phyloP scores from a whole-genome alignment of 2,797 vertebrate genomes.

The Xenopus petersii region DNA sequence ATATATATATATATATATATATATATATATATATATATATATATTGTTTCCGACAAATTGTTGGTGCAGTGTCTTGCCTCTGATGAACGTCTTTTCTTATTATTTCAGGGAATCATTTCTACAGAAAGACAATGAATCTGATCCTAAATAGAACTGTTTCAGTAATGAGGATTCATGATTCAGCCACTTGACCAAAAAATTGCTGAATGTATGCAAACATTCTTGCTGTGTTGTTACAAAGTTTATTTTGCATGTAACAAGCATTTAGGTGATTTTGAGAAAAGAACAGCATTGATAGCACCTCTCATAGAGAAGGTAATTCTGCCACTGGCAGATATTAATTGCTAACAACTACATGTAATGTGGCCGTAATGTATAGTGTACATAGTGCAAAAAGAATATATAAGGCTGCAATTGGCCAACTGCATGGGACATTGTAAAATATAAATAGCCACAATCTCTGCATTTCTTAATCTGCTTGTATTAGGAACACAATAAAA shows the following conservation, averaged over 20 bases:
- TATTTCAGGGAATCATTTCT: slow-evolving; percentile 35
- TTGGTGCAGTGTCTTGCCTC: slow-evolving; percentile 1
- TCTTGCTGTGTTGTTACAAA: background rate
- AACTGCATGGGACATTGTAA: no score
- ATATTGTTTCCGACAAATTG: background rate
- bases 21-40: no score
- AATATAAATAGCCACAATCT: no score
- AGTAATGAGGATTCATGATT: background rate
- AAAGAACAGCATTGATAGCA: background rate
- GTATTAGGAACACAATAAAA: no score
- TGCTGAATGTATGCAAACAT: background rate
- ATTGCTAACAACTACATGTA: no score
- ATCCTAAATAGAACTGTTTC: slow-evolving; percentile 12
- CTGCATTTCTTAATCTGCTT: no score
- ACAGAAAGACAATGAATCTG: slow-evolving; percentile 14
- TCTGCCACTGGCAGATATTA: no score
- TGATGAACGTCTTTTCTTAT: slow-evolving; percentile 15
- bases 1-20: no score
- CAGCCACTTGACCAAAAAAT: background rate
- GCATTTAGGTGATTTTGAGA: background rate
- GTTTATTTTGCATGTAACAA: background rate
- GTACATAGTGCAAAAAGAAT: no score
- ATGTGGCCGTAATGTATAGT: no score
- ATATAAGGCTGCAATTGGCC: no score
- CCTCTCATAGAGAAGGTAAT: no score